These are phyloP conservation scores for Halictus ligatus DNA, from an alignment of 2,888 invertebrate genomes.

Conservation along the genomic window DNA sequence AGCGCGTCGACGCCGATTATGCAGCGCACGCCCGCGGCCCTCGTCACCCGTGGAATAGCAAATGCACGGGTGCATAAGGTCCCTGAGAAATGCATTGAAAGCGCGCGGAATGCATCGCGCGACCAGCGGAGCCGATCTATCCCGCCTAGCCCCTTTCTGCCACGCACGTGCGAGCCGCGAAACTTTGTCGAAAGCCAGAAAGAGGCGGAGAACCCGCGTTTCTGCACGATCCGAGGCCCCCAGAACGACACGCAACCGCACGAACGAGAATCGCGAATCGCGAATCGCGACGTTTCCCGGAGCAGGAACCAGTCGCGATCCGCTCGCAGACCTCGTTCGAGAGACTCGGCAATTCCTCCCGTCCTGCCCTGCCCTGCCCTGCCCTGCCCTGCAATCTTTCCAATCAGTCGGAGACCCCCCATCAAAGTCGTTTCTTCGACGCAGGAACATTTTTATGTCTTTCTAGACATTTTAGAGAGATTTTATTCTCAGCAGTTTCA, in stretches of 20 bases:
- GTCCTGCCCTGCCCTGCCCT: neutral
- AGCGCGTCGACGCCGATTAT: conserved; percentile 67
- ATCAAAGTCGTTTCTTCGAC: neutral
- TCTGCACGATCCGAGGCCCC: conserved; percentile 20
- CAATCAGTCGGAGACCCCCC: neutral
- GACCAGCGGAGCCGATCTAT: conserved; percentile 71
- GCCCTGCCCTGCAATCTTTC: neutral
- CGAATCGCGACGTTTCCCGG: conserved; percentile 2
- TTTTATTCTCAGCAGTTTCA: neutral
- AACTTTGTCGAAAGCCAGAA: conserved; percentile 22
- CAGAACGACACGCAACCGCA: conserved; percentile 12
- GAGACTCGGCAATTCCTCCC: neutral
- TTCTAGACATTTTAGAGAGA: too few species aligned
- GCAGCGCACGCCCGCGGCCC: conserved; percentile 80
- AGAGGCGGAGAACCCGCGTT: conserved; percentile 10
- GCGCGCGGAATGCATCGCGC: conserved; percentile 80
- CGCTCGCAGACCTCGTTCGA: neutral
- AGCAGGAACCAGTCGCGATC: neutral
- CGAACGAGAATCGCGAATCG: neutral
- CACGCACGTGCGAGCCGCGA: conserved; percentile 54
- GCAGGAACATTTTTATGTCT: neutral
- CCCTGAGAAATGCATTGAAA: conserved; percentile 81
- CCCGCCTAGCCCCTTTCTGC: conserved; percentile 66
- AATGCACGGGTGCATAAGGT: conserved; percentile 75
- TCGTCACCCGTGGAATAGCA: conserved; percentile 82